Evolutionary conservation across 2,797 vertebrate species (phyloP), one percentile per base, ranked within the genome.

Genomic region (Kryptopterus vitreolus): DNA sequence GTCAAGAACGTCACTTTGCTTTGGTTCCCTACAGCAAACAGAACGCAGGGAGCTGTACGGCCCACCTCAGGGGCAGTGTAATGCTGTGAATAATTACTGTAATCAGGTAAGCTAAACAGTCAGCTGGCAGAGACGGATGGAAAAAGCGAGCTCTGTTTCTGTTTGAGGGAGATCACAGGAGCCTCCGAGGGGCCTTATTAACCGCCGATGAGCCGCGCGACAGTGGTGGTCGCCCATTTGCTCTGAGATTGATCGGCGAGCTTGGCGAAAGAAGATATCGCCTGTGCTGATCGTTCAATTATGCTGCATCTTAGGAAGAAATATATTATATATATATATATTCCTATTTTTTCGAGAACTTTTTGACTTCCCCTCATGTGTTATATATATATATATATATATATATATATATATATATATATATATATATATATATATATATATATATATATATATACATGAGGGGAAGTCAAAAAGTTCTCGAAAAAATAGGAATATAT

Each of bases 41-140:
- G n/a, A 84, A 81, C 16, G 18, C 85, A 79, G 43, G 69, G 68
- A 58, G 78, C 73, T 73, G 72, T 86, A 71, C 68, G 82, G 73
- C 58, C 78, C 75, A 78, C 78, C 81, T 84, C 66, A 35, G 71
- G n/a, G 78, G 70, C 82, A 81, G 33, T 59, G 68, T 83, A 84
- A 82, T 81, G 80, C 85, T 43, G 53, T 89, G 90, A 91, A 85
- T 89, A 89, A 91, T 92, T 89, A 91, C 89, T 88, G 86, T 89
- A 92, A 92, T 92, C 91, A 92, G 87, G 87, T 66, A 91, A 91
- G 87, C 90, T 91, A 89, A 93, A 91, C 91, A 92, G 89, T 91
- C 90, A 89, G 85, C 88, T 87, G 89, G 89, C 89, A 81, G 80
- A 90, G 87, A 91, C 90, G 90, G 89, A 92, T 92, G 91, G 88